Evolutionary conservation across 2,888 invertebrate species (phyloP).

Genomic region (Sphaerophoria rueppellii): DNA sequence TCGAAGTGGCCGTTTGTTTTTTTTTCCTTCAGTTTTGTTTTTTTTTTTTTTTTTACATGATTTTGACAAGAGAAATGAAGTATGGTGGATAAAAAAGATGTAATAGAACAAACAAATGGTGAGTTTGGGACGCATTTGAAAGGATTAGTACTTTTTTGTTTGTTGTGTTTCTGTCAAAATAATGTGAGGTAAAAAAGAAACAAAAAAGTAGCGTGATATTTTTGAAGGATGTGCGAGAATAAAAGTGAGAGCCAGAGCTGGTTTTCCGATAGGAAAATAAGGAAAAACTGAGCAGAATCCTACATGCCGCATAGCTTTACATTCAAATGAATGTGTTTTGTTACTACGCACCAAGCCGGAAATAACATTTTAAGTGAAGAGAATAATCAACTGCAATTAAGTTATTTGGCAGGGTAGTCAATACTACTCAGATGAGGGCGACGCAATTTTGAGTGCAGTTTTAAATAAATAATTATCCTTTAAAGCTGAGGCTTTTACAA

Average conservation of each 20-base stretch:
- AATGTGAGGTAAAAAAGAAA: background rate
- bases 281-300: background rate
- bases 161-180: conserved; percentile 31
- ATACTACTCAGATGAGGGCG: too few species aligned
- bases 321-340: too few species aligned
- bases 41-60: conserved; percentile 9
- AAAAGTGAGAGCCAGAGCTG: too few species aligned
- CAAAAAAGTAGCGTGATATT: background rate
- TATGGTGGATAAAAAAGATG: conserved; percentile 22
- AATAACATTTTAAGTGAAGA: too few species aligned
- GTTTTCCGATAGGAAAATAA: background rate
- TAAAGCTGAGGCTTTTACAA: too few species aligned
- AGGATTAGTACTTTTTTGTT: conserved; percentile 44
- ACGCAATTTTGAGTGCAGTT: too few species aligned
- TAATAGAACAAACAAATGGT: conserved; percentile 64
- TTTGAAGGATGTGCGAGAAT: background rate
- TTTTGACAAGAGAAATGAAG: conserved; percentile 35
- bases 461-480: too few species aligned
- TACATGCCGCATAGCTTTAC: background rate
- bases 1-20: conserved; percentile 17
- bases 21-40: conserved; percentile 27
- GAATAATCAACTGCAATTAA: too few species aligned
- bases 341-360: too few species aligned
- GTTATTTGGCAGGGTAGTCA: too few species aligned
- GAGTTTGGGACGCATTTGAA: conserved; percentile 41